Evolutionary conservation across 2,113 vertebrate genomes (phyloP).

Genomic region (Alaudala cheleensis): DNA sequence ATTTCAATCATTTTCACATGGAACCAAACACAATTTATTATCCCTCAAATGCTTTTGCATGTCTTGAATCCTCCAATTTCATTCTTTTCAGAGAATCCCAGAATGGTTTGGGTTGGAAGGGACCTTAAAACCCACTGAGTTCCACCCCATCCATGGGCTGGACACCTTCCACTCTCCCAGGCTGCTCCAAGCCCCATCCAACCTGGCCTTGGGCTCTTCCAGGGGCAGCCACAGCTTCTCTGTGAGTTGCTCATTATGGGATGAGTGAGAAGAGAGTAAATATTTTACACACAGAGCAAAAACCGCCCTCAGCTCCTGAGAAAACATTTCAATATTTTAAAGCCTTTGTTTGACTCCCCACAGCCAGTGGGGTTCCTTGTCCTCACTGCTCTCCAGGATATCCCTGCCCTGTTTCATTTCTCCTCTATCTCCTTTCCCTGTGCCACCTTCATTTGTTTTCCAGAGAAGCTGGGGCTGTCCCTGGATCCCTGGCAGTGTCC

Average conservation of each 20-base stretch:
- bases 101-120: neutral
- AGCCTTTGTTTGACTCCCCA: neutral
- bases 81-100: neutral
- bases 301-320: neutral
- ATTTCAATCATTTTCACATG: neutral
- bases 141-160: neutral
- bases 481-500: neutral
- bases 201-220: fast-evolving
- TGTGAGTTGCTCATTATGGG: neutral
- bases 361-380: neutral
- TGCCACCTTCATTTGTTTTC: neutral
- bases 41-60: no score
- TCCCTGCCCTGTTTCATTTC: neutral
- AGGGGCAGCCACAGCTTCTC: neutral
- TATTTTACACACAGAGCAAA: neutral
- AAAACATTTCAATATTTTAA: neutral
- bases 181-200: neutral
- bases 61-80: no score
- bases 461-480: neutral
- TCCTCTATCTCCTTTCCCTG: neutral
- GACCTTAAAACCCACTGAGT: fast-evolving
- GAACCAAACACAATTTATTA: no score
- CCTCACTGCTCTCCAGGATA: neutral
- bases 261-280: neutral
- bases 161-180: neutral